Base-by-base conservation (phyloP, 2,888 invertebrate genomes). In the Drosophila atroscutellata region DNA sequence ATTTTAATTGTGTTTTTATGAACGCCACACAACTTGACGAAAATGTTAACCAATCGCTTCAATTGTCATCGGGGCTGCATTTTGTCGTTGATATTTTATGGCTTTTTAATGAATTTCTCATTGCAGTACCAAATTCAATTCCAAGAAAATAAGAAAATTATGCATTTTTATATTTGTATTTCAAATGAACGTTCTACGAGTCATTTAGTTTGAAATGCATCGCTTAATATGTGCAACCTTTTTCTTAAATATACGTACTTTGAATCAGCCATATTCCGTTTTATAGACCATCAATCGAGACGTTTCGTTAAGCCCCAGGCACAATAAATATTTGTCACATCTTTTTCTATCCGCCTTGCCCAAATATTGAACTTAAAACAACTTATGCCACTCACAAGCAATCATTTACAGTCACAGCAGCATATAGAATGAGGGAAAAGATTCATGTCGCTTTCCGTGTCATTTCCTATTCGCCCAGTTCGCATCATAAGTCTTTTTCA, bases 1-100 rank as follows among this genome's bases (percentile, higher is more conserved):
- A 74, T 80, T 86, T 90, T 87, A 90, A 87, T 87, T 90, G 85
- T 72, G 74, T 74, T 77, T 90, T 89, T 74, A 87, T 89, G 70
- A 75, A 75, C 74, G 52, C 24, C 4, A 24, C 24, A 24, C 59
- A 69, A 61, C 73, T 77, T 80, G 77, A 62, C 63, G 59, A 64
- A 72, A 64, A 58, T 71, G 54, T 71, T 70, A 68, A 64, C 70
- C 62, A 72, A 77, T 68, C 52, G 69, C 32, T 72, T 37, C 49
- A 67, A 71, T 68, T 81, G 65, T 62, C 66, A 76, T 50, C 61
- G 64, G 50, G 28, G n/a, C 59, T 82, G 80, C 82, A 79, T 68
- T 61, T 67, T 62, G 60, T 47, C 32, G 42, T 20, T 47, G n/a
- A 3, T 59, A 39, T 66, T 65, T 69, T 0, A 65, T 59, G 61